These are phyloP conservation scores for Platalea minor DNA, from an alignment of 2,797 vertebrate genomes.

Conservation along the genomic window DNA sequence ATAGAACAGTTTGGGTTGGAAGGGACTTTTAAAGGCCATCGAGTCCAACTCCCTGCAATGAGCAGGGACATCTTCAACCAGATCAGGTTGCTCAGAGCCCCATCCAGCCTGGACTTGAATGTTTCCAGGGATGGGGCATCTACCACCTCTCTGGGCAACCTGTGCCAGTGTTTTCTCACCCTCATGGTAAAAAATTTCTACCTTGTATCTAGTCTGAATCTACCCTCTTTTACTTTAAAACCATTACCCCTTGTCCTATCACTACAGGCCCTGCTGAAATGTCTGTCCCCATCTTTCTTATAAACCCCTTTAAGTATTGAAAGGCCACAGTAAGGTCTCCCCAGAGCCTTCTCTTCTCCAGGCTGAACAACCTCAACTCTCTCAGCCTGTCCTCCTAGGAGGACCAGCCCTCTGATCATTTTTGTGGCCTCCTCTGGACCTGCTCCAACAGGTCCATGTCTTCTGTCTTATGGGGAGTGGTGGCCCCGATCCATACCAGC, in stretches of 20 bases:
- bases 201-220: accelerated
- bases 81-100: not conserved
- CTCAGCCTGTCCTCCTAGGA: accelerated
- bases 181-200: accelerated
- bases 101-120: accelerated
- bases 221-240: not conserved
- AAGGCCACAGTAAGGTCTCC: accelerated
- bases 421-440: not conserved
- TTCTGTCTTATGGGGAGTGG: accelerated
- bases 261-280: not conserved
- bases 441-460: not conserved
- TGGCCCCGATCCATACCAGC: accelerated
- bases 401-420: accelerated
- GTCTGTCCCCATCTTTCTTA: not conserved
- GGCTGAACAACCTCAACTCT: not conserved
- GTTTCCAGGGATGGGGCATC: not conserved
- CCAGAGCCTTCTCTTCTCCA: not conserved
- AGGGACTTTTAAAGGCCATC: not conserved
- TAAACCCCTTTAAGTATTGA: not conserved
- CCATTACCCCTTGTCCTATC: accelerated
- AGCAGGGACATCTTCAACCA: not conserved
- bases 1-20: not conserved
- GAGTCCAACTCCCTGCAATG: accelerated
- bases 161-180: accelerated
- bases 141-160: not conserved